These are phyloP conservation scores for Zonitis immaculata DNA, from an alignment of 2,888 invertebrate species.

Conservation along the genomic window DNA sequence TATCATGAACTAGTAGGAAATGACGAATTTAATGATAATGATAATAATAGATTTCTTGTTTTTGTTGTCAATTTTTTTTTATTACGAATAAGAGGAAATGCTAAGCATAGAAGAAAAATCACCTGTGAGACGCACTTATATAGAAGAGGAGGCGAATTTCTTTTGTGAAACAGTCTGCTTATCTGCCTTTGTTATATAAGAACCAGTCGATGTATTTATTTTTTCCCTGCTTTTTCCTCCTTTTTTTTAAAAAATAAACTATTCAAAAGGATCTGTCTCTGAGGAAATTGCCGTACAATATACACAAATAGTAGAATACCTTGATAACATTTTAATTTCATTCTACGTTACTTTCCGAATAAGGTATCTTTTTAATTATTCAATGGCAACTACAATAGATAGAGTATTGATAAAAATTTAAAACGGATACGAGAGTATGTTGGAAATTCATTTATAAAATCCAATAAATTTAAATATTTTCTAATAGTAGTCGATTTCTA, in stretches of 20 bases:
- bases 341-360: constrained; percentile 5
- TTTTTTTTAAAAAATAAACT: neutral
- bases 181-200: neutral
- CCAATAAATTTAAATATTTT: too few relatives aligned
- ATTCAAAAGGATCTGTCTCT: neutral
- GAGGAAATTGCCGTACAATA: neutral
- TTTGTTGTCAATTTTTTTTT: too few relatives aligned
- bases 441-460: too few relatives aligned
- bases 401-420: too few relatives aligned
- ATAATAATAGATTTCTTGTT: too few relatives aligned
- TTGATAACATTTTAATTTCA: constrained; percentile 1
- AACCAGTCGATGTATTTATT: neutral
- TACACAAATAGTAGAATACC: neutral
- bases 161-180: neutral
- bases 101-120: neutral
- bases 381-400: neutral
- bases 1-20: constrained; percentile 11
- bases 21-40: too few relatives aligned
- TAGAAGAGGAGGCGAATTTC: neutral
- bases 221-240: neutral
- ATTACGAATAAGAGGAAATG: neutral
- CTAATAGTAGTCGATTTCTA: too few relatives aligned
- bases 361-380: neutral
- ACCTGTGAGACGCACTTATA: neutral
- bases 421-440: too few relatives aligned